Percentiles rank a stretch among this genome's conserved stretches.
Conservation (phyloP, 1,140 invertebrate genomes). For the Conopomorpha cramerella region DNA sequence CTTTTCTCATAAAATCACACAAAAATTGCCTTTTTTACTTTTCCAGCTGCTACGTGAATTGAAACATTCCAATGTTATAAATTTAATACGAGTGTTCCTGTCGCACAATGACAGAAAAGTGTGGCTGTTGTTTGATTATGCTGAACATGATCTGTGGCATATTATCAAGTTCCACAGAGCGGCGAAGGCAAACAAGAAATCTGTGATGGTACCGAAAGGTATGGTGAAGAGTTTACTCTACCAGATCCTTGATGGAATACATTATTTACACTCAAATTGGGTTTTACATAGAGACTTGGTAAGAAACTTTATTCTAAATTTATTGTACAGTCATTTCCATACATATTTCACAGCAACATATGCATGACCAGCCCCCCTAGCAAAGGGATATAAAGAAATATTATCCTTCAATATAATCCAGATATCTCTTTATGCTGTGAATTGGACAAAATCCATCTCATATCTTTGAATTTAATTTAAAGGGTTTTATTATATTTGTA, state of each 20-base stretch:
- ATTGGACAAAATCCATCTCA: too few relatives aligned
- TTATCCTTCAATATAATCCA: too few relatives aligned
- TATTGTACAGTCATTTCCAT: too few relatives aligned
- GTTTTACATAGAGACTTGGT: conserved; percentile 97
- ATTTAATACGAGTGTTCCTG: conserved; percentile 94
- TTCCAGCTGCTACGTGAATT: conserved; percentile 93
- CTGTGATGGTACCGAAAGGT: conserved; percentile 92
- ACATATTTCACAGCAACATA: too few relatives aligned
- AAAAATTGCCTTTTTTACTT: conserved; percentile 11
- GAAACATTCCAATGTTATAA: conserved; percentile 98
- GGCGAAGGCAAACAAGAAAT: conserved; percentile 97
- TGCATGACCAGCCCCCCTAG: too few relatives aligned
- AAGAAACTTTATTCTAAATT: too few relatives aligned
- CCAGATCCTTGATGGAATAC: conserved; percentile 99
- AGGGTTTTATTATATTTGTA: too few relatives aligned
- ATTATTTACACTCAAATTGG: conserved; percentile 99
- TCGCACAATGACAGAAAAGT: conserved; percentile 97
- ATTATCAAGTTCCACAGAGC: conserved; percentile 99
- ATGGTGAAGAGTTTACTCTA: conserved; percentile 98
- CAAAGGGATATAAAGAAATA: too few relatives aligned
- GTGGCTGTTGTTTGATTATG: conserved; percentile 98
- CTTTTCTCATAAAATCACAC: too few relatives aligned
- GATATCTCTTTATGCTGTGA: too few relatives aligned
- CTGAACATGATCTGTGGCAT: conserved; percentile 99
- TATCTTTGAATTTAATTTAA: too few relatives aligned